phyloP scores from a whole-genome alignment of 2,888 invertebrate genomes.

The Rotaria socialis region DNA sequence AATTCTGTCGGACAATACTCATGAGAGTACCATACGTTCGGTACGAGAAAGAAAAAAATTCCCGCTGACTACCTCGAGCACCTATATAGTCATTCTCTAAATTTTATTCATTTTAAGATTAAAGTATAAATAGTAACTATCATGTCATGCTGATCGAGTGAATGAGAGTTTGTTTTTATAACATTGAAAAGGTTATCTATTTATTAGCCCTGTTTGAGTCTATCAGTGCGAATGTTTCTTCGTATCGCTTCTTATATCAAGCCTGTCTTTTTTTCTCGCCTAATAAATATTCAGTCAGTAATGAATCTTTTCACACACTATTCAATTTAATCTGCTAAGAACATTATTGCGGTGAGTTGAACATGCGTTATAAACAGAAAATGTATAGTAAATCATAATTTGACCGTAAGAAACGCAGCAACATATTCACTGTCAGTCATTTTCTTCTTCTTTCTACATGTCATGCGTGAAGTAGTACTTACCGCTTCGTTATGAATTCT shows the following conservation, averaged over 20 bases:
- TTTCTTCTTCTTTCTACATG: not conserved
- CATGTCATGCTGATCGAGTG: not conserved
- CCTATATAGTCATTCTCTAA: not conserved
- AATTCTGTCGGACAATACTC: not conserved
- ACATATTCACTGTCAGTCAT: not conserved
- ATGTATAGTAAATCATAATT: not conserved
- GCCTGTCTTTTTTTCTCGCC: not conserved
- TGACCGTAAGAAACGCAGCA: not conserved
- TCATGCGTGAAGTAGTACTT: constrained; percentile 2
- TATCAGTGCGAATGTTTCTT: not conserved
- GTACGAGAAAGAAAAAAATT: not conserved
- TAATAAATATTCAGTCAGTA: not conserved
- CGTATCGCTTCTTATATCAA: not conserved
- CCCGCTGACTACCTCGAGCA: not conserved
- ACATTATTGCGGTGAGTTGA: not conserved
- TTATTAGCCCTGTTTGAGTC: not conserved
- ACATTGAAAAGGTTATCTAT: not conserved
- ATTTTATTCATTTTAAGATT: not conserved
- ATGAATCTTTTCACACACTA: not conserved
- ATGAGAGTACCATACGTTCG: not conserved
- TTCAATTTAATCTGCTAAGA: not conserved
- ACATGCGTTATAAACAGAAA: not conserved
- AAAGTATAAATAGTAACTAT: not conserved
- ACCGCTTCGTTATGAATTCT: not conserved
- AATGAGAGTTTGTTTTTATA: constrained; percentile 2